Base-by-base conservation (phyloP, 2,888 invertebrate species). In the Cataglyphis livida region DNA sequence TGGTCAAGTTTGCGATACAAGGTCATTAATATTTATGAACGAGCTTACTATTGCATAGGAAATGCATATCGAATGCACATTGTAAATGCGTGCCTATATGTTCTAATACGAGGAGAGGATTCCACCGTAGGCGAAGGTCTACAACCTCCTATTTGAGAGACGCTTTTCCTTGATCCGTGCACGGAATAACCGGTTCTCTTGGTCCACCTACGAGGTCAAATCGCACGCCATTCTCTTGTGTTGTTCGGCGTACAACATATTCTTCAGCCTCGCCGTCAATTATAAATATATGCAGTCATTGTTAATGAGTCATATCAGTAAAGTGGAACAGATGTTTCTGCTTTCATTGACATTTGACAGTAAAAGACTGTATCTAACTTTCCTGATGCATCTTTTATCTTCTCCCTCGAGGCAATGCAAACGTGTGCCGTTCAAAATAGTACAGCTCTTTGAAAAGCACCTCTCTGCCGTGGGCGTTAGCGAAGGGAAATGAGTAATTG, bases 401-500 rank as follows among this genome's bases (percentile, higher is more conserved):
- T 44, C 38, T 61, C 21, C 28, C 32, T 15, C n/a, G 9, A 44
- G 25, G 38, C 12, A 57, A 73, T n/a, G 41, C 35, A 38, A 10
- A 48, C 15, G 44, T 51, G 7, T n/a, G 51, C 7, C n/a, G 51
- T 44, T 62, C 41, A 62, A 44, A 75, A 64, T 75, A 75, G 25
- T 62, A 12, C 41, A 62, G 28, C n/a, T 75, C 44, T 51, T 64
- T 48, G 25, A 75, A 48, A 75, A 84, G 73, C 57, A 38, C 38
- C 21, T 35, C 62, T 38, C 18, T 32, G 44, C 25, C 66, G 61
- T 51, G 35, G 76, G 64, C 57, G 73, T 71, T 65, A 62, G 62
- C 66, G 62, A 65, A 41, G 57, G 82, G 83, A 79, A 86, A 86
- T 84, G 85, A 88, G 81, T 86, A 89, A 89, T 88, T 84, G 83